These are phyloP conservation scores for Yponomeuta sedellus DNA, from an alignment of 2,888 invertebrate species.

Conservation along the genomic window DNA sequence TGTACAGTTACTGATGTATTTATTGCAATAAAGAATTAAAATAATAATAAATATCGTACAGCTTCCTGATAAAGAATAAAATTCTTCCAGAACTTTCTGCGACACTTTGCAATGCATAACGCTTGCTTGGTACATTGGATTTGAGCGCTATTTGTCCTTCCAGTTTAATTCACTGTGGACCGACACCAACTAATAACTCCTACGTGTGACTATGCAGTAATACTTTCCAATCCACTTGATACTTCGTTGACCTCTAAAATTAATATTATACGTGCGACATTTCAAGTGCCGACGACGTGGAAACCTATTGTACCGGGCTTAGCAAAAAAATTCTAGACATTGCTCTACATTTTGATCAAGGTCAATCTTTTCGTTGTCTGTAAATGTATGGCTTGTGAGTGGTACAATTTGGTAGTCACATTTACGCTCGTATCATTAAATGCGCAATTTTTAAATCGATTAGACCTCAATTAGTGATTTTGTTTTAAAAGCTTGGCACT, in stretches of 20 bases:
- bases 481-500: no score
- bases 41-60: no score
- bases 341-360: not conserved
- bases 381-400: conserved; percentile 14
- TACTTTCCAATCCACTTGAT: conserved; percentile 57
- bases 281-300: conserved; percentile 31
- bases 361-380: not conserved
- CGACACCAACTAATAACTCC: conserved; percentile 5
- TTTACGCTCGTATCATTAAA: no score
- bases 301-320: conserved; percentile 27
- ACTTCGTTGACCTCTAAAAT: conserved; percentile 55
- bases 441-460: no score
- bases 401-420: no score
- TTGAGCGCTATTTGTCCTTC: not conserved
- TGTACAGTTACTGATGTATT: no score
- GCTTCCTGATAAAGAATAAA: no score
- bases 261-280: conserved; percentile 46
- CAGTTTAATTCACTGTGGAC: not conserved
- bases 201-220: conserved; percentile 37
- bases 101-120: no score
- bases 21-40: no score
- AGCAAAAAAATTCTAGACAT: conserved; percentile 24
- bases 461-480: no score
- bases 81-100: no score
- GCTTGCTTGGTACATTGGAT: no score